A percentile compares a stretch with the other conserved stretches of the same genome.
Evolutionary conservation across 2,797 vertebrate species (phyloP).

Genomic region (Alcedo atthis): DNA sequence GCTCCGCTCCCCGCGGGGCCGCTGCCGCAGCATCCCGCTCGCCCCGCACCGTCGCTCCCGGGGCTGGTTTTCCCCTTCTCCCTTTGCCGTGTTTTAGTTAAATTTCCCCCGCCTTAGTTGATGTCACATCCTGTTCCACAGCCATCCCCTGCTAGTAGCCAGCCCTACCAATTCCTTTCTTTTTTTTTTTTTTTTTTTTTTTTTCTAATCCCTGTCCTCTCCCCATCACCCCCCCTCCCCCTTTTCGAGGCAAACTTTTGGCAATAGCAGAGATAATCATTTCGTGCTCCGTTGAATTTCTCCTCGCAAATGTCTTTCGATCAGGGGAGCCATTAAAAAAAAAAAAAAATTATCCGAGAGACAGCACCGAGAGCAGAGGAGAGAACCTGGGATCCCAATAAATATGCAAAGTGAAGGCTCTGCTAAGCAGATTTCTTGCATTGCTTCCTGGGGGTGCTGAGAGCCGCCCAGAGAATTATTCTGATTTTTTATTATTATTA

Average conservation of each 20-base stretch:
- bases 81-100: slow-evolving; percentile 69
- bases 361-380: slow-evolving; percentile 48
- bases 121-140: slow-evolving; percentile 89
- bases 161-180: slow-evolving; percentile 57
- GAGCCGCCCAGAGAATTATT: slow-evolving; percentile 32
- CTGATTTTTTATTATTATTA: background rate
- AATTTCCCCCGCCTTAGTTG: slow-evolving; percentile 86
- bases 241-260: slow-evolving; percentile 86
- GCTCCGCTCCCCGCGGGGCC: background rate
- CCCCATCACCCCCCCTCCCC: slow-evolving; percentile 56
- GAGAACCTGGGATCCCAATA: slow-evolving; percentile 78
- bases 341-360: background rate
- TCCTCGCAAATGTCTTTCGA: slow-evolving; percentile 60
- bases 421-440: slow-evolving; percentile 79
- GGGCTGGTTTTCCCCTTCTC: background rate
- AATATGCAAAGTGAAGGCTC: slow-evolving; percentile 87
- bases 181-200: background rate
- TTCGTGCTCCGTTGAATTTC: slow-evolving; percentile 63
- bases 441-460: slow-evolving; percentile 82
- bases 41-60: background rate
- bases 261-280: slow-evolving; percentile 71
- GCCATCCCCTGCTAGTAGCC: slow-evolving; percentile 60
- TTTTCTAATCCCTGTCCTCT: slow-evolving; percentile 32
- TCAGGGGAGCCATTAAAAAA: slow-evolving; percentile 65
- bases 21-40: background rate